Base-by-base conservation (phyloP, 2,113 vertebrate species). In the Thamnaconus septentrionalis region DNA sequence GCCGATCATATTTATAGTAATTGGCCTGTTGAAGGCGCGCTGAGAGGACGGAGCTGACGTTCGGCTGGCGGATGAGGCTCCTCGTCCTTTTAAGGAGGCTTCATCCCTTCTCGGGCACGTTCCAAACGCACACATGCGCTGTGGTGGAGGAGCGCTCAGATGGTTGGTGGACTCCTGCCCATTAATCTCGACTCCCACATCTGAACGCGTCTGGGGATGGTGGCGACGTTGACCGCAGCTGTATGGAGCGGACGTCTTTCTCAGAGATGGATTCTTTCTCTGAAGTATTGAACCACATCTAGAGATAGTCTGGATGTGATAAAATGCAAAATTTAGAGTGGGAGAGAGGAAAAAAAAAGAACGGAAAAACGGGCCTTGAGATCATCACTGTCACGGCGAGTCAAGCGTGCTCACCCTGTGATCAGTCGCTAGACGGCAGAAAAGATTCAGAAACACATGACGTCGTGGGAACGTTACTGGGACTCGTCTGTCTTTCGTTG, bases 191-290 rank as follows among this genome's bases (percentile, higher is more conserved):
- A 43, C 71, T 75, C 59, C 75, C 74, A 78, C 80, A 83, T 80
- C 77, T 69, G 71, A 79, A 64, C 40, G 7, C 0, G 46, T 76
- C 61, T 73, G 42, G 56, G 69, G 53, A 61, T 74, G 56, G 69
- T 45, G 80, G 75, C 60, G 73, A 81, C 75, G 71, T 4, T 56
- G 74, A 79, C 82, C 66, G 71, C 82, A 85, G 66, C 76, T 78
- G 71, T 41, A 62, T 3, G 3, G 55, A 76, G 56, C 48, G 66
- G 78, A 49, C 52, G 40, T 42, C 42, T 41, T 51, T 70, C 71
- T 69, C 40, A 59, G 47, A 65, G n/a, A 59, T 4, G 10, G 48
- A 73, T 54, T 71, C 49, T 55, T 47, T 6, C 63, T 59, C 60
- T 62, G n/a, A 62, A 59, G 67, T 59, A 31, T 31, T 3, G 65